Evolutionary conservation across 2,888 invertebrate genomes (phyloP).

Genomic region (Arctia plantaginis): DNA sequence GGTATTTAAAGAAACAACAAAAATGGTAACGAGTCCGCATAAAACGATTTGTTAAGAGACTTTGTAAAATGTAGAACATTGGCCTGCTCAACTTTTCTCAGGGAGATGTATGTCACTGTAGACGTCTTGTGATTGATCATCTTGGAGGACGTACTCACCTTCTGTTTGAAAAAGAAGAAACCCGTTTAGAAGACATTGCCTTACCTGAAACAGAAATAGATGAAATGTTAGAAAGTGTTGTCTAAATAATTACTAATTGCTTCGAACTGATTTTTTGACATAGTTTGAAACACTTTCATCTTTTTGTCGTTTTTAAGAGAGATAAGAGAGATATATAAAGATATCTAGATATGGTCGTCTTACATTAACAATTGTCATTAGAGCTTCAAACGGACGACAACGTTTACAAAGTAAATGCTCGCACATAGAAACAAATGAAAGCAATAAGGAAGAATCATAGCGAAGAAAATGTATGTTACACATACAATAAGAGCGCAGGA

Average conservation of each 20-base stretch:
- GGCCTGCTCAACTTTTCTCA: conserved; percentile 57
- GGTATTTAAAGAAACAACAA: conserved; percentile 61
- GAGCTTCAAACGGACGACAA: conserved; percentile 5
- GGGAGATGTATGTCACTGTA: conserved; percentile 22
- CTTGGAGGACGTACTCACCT: conserved; percentile 70
- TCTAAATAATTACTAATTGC: conserved; percentile 35
- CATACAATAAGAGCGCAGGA: conserved; percentile 37
- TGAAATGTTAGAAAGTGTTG: conserved; percentile 47
- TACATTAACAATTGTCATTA: conserved; percentile 12
- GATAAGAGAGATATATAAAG: too few relatives aligned
- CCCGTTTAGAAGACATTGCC: conserved; percentile 83
- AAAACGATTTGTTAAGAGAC: conserved; percentile 45
- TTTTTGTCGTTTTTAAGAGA: conserved; percentile 14
- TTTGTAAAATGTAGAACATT: conserved; percentile 61
- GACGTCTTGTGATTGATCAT: conserved; percentile 67
- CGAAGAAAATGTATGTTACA: conserved; percentile 18
- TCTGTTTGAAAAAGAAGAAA: conserved; percentile 70
- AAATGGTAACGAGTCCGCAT: conserved; percentile 59
- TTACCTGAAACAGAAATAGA: conserved; percentile 82
- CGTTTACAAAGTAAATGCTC: conserved; percentile 16
- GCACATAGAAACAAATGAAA: conserved; percentile 19
- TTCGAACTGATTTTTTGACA: conserved; percentile 24
- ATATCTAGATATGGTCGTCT: conserved; percentile 8
- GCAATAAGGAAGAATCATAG: conserved; percentile 33
- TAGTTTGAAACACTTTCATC: conserved; percentile 31